phyloP scores from a whole-genome alignment of 2,113 vertebrate genomes.

The Neodon shergylaensis region DNA sequence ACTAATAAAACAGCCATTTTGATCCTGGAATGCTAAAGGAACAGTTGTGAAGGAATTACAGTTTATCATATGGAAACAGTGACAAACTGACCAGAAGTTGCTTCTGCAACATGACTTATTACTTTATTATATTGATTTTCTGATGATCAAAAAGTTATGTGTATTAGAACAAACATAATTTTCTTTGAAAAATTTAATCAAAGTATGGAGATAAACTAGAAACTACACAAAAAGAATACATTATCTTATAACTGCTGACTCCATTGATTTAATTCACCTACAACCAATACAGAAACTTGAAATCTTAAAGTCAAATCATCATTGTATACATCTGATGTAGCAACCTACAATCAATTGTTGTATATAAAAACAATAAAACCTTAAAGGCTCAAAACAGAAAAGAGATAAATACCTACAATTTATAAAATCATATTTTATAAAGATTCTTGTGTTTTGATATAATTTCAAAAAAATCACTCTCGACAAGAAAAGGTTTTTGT shows the following conservation, averaged over 20 bases:
- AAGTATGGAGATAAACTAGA: not conserved
- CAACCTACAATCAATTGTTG: not conserved
- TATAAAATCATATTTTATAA: constrained; percentile 20
- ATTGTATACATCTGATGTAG: not conserved
- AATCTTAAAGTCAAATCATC: not conserved
- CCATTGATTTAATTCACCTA: not conserved
- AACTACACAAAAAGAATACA: not conserved
- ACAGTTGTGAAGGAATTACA: not conserved
- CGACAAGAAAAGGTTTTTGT: not conserved
- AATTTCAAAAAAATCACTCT: constrained; percentile 20
- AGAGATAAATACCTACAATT: not conserved
- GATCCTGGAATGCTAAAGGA: not conserved
- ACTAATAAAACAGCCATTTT: constrained; percentile 25
- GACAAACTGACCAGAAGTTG: not conserved
- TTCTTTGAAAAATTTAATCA: constrained; percentile 28
- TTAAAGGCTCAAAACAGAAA: constrained; percentile 3
- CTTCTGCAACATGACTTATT: not conserved
- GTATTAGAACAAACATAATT: constrained; percentile 29
- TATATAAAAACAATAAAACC: not conserved
- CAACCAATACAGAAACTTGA: not conserved
- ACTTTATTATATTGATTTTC: constrained; percentile 38
- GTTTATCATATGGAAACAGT: not conserved
- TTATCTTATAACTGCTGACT: not conserved
- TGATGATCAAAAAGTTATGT: constrained; percentile 24
- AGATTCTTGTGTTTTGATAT: constrained; percentile 25